phyloP scores from a whole-genome alignment of 2,113 vertebrate species.

The Cryptotis parvus region DNA sequence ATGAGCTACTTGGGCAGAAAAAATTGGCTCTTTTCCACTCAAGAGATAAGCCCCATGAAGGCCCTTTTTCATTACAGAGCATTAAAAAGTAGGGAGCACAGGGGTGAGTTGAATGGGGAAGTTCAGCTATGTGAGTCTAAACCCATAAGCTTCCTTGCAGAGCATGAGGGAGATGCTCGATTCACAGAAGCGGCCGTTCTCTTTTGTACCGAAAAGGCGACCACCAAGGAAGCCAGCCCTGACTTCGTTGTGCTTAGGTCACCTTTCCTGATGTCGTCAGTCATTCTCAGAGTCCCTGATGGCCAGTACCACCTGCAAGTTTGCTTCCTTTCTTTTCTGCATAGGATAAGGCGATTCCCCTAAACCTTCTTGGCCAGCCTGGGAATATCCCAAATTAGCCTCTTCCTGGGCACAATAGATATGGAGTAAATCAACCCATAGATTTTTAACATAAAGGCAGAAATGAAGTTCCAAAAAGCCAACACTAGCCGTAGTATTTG shows the following conservation, averaged over 20 bases:
- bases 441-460: background rate
- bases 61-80: constrained; percentile 54
- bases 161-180: background rate
- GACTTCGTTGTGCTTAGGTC: background rate
- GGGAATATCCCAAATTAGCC: background rate
- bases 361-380: background rate
- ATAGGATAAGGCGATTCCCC: background rate
- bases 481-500: background rate
- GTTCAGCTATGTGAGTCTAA: constrained; percentile 26
- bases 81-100: constrained; percentile 51
- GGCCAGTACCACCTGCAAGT: background rate
- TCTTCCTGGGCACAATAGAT: background rate
- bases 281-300: background rate
- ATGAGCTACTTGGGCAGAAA: constrained; percentile 72
- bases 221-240: background rate
- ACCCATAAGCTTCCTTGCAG: background rate
- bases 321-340: background rate
- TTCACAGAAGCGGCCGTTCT: constrained; percentile 39
- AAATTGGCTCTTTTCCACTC: constrained; percentile 56
- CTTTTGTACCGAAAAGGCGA: background rate
- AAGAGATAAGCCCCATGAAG: constrained; percentile 56
- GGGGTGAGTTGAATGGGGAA: constrained; percentile 19
- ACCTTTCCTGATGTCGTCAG: background rate
- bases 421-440: background rate
- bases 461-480: constrained; percentile 46